These are phyloP conservation scores for Enteromius paludinosus DNA, from an alignment of 2,797 vertebrate genomes.

Conservation along the genomic window DNA sequence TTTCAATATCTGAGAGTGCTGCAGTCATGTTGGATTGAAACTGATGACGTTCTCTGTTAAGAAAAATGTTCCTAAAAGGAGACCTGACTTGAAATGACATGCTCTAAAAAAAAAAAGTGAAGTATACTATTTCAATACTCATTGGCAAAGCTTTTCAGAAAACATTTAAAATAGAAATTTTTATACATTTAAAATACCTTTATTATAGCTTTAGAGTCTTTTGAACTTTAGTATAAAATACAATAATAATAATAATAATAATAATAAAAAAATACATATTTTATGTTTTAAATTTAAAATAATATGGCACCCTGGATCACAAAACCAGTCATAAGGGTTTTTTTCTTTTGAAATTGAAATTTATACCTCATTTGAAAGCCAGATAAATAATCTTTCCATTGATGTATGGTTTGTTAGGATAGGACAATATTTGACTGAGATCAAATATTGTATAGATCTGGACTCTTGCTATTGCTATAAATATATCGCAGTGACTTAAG, in stretches of 20 bases:
- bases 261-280: not conserved
- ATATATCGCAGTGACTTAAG: too few relatives aligned
- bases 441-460: too few relatives aligned
- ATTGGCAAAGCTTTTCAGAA: not conserved
- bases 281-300: not conserved
- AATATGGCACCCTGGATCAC: not conserved
- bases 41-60: not conserved
- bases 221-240: not conserved
- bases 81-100: not conserved
- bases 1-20: conserved; percentile 39
- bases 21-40: conserved; percentile 17
- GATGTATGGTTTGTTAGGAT: too few relatives aligned
- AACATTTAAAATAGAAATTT: not conserved
- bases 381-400: too few relatives aligned
- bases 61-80: not conserved
- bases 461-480: too few relatives aligned
- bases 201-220: not conserved
- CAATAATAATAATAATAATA: not conserved
- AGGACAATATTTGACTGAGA: too few relatives aligned
- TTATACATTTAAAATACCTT: not conserved
- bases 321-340: too few relatives aligned
- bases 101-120: not conserved
- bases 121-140: not conserved
- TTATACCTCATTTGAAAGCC: too few relatives aligned
- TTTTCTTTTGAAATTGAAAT: too few relatives aligned